A percentile compares a stretch with the other conserved stretches of the same genome.
Conservation (phyloP, 2,113 vertebrate genomes). For the Myxocyprinus asiaticus region DNA sequence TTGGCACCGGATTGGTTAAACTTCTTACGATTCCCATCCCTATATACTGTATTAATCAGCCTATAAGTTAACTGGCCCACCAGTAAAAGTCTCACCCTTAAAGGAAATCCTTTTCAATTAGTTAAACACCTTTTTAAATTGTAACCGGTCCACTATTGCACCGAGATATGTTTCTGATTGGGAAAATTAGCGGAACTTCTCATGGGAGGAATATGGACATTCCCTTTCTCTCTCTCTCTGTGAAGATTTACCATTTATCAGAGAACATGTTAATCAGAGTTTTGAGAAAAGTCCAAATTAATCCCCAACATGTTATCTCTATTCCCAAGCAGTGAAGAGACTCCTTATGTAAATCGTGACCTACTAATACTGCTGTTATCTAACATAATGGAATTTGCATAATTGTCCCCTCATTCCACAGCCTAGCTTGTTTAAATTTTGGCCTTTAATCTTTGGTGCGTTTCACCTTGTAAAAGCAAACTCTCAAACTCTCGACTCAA, state of each 20-base stretch:
- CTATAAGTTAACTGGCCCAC: no score
- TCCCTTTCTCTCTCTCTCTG: not conserved
- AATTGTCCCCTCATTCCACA: conserved; percentile 1
- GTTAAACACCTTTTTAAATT: not conserved
- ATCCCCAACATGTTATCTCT: conserved; percentile 21
- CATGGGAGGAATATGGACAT: conserved; percentile 11
- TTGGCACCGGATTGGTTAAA: no score
- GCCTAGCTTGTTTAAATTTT: conserved; percentile 19
- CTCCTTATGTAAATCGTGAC: conserved; percentile 21
- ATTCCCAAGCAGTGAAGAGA: conserved; percentile 4
- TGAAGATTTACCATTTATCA: not conserved
- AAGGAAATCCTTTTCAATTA: no score
- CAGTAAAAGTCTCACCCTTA: no score
- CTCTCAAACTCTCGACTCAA: not conserved
- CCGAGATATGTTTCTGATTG: conserved; percentile 14
- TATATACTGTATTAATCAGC: no score
- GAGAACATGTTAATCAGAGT: conserved; percentile 16
- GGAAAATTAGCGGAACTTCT: conserved; percentile 31
- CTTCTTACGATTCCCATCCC: no score
- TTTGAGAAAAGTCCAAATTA: not conserved
- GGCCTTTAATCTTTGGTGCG: conserved; percentile 14
- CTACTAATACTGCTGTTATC: conserved; percentile 18
- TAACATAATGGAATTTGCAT: conserved; percentile 16
- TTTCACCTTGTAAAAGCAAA: conserved; percentile 14
- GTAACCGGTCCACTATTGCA: not conserved